Percentiles rank a stretch among this genome's conserved stretches.
These are phyloP conservation scores for Aproaerema taeniolella DNA, from an alignment of 2,888 invertebrate species.

Conservation along the genomic window DNA sequence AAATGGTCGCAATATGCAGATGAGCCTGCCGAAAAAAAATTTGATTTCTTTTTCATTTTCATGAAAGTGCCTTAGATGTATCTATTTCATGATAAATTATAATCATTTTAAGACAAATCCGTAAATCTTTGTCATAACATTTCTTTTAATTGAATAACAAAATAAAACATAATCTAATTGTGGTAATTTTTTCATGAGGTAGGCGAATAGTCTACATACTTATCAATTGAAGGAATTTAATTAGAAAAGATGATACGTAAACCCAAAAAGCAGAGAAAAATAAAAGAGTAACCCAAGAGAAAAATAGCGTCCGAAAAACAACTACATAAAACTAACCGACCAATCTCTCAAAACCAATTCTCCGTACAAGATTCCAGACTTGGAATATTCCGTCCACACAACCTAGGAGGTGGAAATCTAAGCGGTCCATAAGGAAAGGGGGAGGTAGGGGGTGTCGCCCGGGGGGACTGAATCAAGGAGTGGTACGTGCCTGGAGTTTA, in stretches of 20 bases:
- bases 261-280: no score
- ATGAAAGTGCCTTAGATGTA: no score
- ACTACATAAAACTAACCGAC: constrained; percentile 53
- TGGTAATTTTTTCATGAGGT: no score
- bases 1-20: constrained; percentile 48
- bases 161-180: no score
- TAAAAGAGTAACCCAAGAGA: constrained; percentile 3
- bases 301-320: constrained; percentile 18
- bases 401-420: constrained; percentile 72
- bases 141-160: no score
- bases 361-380: constrained; percentile 71
- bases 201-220: no score
- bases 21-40: constrained; percentile 30
- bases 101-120: not conserved
- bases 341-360: constrained; percentile 72
- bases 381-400: constrained; percentile 72
- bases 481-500: constrained; percentile 73
- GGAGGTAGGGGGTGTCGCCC: constrained; percentile 39
- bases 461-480: constrained; percentile 74
- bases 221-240: no score
- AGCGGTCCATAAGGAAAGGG: constrained; percentile 72
- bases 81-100: not conserved
- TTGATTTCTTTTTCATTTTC: constrained; percentile 32
- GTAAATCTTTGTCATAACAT: no score
- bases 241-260: no score